Evolutionary conservation across 2,113 vertebrate species (phyloP).

Genomic region (Delphinus delphis): DNA sequence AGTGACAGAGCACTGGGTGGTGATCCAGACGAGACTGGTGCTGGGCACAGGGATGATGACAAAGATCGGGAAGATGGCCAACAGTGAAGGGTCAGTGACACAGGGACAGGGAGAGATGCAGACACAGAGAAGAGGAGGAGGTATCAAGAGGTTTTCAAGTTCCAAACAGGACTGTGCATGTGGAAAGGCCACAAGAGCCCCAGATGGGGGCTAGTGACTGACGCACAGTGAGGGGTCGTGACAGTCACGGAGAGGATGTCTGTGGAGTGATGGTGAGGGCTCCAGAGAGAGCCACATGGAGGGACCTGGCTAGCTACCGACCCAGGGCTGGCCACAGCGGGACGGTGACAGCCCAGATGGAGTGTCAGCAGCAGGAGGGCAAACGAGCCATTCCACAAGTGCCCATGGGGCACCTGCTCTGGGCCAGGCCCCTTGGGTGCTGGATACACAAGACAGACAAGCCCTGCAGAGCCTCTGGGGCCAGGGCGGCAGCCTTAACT

Average conservation of each 20-base stretch:
- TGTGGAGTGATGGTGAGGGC: fast-evolving
- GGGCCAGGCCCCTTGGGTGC: background rate
- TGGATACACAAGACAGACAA: fast-evolving
- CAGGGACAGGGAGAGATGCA: fast-evolving
- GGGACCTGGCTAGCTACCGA: background rate
- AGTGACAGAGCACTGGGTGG: background rate
- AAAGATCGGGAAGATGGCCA: background rate
- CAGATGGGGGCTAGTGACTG: background rate
- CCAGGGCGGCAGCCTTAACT: background rate
- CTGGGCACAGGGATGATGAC: background rate
- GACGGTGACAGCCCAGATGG: fast-evolving
- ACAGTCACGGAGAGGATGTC: background rate
- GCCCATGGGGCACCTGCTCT: background rate
- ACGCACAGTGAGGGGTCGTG: fast-evolving
- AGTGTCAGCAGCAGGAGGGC: background rate
- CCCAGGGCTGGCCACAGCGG: background rate
- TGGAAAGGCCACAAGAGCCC: background rate
- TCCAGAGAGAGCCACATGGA: background rate
- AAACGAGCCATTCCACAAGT: fast-evolving
- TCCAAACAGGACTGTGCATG: fast-evolving
- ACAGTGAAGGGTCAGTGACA: background rate
- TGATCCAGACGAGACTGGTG: fast-evolving
- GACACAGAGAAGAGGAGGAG: fast-evolving
- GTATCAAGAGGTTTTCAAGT: background rate
- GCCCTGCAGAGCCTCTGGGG: background rate